These are phyloP conservation scores for Drosophila tristis DNA, from an alignment of 1,140 invertebrate species.

Conservation along the genomic window DNA sequence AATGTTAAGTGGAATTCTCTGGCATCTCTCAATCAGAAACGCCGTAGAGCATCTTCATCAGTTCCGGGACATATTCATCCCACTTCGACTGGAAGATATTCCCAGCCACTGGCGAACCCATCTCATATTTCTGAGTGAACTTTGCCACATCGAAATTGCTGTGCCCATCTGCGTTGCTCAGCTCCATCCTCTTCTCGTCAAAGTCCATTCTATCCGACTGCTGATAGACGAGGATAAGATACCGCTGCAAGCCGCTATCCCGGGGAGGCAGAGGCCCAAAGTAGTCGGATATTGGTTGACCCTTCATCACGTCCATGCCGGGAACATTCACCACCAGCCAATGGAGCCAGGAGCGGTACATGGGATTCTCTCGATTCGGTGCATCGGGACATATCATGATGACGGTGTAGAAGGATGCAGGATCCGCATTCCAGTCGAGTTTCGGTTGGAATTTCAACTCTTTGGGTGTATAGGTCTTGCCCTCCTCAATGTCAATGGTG, in stretches of 20 bases:
- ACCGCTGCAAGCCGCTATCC: constrained; percentile 93
- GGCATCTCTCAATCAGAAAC: constrained; percentile 23
- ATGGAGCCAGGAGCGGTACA: constrained; percentile 94
- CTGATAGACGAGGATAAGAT: constrained; percentile 94
- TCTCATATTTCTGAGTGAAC: constrained; percentile 88
- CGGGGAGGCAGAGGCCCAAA: constrained; percentile 93
- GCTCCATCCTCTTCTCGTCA: constrained; percentile 84
- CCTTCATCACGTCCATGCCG: constrained; percentile 88
- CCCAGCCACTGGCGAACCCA: constrained; percentile 92
- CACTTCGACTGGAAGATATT: constrained; percentile 95
- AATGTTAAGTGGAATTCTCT: background rate
- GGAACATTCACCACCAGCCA: constrained; percentile 97
- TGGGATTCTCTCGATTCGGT: constrained; percentile 90
- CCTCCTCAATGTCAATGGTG: constrained; percentile 55
- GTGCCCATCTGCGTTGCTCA: constrained; percentile 88
- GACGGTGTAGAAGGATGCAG: constrained; percentile 89
- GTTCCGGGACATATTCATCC: constrained; percentile 93
- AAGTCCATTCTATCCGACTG: constrained; percentile 85
- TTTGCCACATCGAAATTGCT: constrained; percentile 90
- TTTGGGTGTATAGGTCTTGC: constrained; percentile 59
- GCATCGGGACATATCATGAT: constrained; percentile 86
- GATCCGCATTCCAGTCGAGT: constrained; percentile 88
- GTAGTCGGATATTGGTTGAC: constrained; percentile 92
- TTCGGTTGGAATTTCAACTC: constrained; percentile 66
- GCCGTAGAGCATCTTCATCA: constrained; percentile 63